These are phyloP conservation scores for Drosophila biarmipes DNA, from an alignment of 1,140 invertebrate genomes.

Conservation along the genomic window DNA sequence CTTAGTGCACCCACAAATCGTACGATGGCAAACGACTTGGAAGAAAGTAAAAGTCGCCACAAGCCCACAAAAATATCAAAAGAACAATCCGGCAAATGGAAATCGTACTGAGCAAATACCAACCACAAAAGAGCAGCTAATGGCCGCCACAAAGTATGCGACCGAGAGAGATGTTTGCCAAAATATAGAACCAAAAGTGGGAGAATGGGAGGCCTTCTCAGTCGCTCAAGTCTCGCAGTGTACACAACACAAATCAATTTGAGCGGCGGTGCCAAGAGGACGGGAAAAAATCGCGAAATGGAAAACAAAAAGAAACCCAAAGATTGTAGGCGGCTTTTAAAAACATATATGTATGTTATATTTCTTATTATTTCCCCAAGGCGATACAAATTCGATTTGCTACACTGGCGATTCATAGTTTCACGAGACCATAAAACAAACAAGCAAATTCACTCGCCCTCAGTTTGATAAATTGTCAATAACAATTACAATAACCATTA, in stretches of 20 bases:
- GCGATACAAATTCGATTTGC: constrained; percentile 40
- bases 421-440: constrained; percentile 59
- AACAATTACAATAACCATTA: constrained; percentile 39
- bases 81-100: constrained; percentile 16
- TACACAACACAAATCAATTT: constrained; percentile 72
- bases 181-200: neutral
- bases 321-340: constrained; percentile 55
- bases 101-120: constrained; percentile 25
- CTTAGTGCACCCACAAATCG: constrained; percentile 1
- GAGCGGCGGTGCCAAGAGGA: constrained; percentile 30
- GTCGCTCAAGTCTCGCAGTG: constrained; percentile 11
- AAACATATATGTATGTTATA: neutral
- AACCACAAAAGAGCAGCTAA: constrained; percentile 45
- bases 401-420: constrained; percentile 52
- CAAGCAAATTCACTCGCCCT: constrained; percentile 46
- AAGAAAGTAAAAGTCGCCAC: constrained; percentile 52
- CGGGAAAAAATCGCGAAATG: constrained; percentile 9
- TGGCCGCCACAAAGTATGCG: constrained; percentile 20
- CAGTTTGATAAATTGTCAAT: constrained; percentile 56
- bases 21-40: neutral
- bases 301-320: constrained; percentile 22
- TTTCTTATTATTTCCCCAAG: constrained; percentile 52
- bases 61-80: constrained; percentile 21
- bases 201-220: neutral
- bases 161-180: constrained; percentile 14